These are phyloP conservation scores for Phenganax stokvisi DNA, from an alignment of 92 coral and sea anemone species.

Conservation along the genomic window DNA sequence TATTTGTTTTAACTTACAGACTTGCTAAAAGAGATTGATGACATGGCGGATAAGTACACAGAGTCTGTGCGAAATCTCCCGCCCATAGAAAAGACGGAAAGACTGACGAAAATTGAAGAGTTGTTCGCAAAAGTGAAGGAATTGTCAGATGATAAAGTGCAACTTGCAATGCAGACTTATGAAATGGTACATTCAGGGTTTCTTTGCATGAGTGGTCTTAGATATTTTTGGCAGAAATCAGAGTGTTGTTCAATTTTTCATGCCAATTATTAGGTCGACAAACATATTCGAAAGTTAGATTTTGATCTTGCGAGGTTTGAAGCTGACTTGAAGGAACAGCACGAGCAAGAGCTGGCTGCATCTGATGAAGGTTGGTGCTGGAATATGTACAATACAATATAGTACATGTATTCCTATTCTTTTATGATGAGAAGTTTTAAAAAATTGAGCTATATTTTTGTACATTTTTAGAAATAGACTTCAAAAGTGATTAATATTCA, in stretches of 20 bases:
- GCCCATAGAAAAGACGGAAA: constrained; percentile 69
- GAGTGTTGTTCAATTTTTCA: neutral
- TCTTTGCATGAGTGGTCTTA: neutral
- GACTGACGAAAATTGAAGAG: constrained; percentile 84
- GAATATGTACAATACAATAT: constrained; percentile 11
- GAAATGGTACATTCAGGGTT: constrained; percentile 68
- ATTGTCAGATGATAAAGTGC: constrained; percentile 94
- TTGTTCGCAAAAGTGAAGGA: constrained; percentile 91
- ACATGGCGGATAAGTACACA: constrained; percentile 83
- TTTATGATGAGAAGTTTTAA: too few relatives aligned
- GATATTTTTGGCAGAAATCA: too few relatives aligned
- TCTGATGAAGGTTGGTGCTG: constrained; percentile 74
- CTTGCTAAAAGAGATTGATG: constrained; percentile 81
- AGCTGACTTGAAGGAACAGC: constrained; percentile 89
- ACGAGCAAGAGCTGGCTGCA: constrained; percentile 84
- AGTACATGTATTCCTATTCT: too few relatives aligned
- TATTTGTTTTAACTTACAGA: constrained; percentile 43
- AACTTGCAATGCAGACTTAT: constrained; percentile 98
- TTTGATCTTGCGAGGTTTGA: constrained; percentile 98
- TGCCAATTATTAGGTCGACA: constrained; percentile 64
- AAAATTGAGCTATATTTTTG: too few relatives aligned
- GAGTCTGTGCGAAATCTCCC: constrained; percentile 70
- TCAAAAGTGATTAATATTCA: too few relatives aligned
- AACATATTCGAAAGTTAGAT: constrained; percentile 91
- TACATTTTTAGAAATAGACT: too few relatives aligned